Percentiles rank a stretch among this genome's conserved stretches.
Evolutionary conservation across 2,113 vertebrate genomes (phyloP).

Genomic region (Pteropus alecto): DNA sequence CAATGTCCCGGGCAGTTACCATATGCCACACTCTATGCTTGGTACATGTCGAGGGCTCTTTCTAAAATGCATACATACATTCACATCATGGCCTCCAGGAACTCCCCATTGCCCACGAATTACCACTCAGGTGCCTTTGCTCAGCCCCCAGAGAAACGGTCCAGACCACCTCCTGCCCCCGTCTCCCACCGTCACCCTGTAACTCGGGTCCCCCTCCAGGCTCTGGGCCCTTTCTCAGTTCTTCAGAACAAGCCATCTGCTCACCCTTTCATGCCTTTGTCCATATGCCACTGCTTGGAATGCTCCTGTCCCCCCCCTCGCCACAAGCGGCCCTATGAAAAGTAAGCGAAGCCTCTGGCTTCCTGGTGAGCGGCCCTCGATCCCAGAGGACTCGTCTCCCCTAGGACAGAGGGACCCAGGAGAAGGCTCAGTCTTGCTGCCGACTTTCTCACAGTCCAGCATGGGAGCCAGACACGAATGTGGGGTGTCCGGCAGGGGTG

Average conservation of each 20-base stretch:
- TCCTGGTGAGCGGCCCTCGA: not conserved
- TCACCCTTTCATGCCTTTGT: not conserved
- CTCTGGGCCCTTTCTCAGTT: fast-evolving
- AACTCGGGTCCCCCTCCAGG: fast-evolving
- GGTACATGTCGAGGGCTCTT: not conserved
- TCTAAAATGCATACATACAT: not conserved
- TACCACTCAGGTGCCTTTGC: not conserved
- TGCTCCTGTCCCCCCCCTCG: not conserved
- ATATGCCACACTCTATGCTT: not conserved
- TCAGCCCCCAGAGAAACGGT: not conserved
- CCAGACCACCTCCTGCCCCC: not conserved
- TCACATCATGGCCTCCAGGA: not conserved
- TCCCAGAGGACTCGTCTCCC: fast-evolving
- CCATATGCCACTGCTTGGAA: fast-evolving
- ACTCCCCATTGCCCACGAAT: fast-evolving
- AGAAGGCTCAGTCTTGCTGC: too few species aligned
- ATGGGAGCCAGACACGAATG: fast-evolving
- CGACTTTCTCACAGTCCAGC: not conserved
- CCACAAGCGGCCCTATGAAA: not conserved
- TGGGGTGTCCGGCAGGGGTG: too few species aligned
- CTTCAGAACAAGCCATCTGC: not conserved
- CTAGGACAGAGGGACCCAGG: not conserved
- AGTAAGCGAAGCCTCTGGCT: not conserved
- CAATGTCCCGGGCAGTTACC: not conserved
- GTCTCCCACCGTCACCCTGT: fast-evolving